phyloP scores from a whole-genome alignment of 2,888 invertebrate species.

The Deroplatys truncata region DNA sequence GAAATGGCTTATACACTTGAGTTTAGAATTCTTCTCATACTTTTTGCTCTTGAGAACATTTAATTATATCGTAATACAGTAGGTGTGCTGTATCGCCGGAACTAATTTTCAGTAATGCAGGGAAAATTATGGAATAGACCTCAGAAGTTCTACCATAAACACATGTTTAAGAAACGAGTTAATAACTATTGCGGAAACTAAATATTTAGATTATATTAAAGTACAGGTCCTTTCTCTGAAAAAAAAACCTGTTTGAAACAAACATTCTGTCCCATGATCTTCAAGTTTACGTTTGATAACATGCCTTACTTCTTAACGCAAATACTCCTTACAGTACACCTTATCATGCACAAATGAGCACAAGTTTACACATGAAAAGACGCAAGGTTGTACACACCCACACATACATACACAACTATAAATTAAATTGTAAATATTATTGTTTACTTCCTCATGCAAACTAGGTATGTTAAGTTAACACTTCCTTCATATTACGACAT shows the following conservation, averaged over 20 bases:
- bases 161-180: too few relatives aligned
- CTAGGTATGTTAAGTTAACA: neutral
- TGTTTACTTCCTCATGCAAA: neutral
- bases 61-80: too few relatives aligned
- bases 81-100: too few relatives aligned
- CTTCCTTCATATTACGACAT: neutral
- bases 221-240: neutral
- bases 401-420: neutral
- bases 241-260: neutral
- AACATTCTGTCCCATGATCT: neutral
- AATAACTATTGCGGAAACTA: too few relatives aligned
- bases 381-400: neutral
- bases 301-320: neutral
- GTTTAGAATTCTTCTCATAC: too few relatives aligned
- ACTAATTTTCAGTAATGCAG: too few relatives aligned
- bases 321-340: neutral
- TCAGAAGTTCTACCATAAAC: too few relatives aligned
- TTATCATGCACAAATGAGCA: neutral
- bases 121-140: too few relatives aligned
- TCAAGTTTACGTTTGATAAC: neutral
- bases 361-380: neutral
- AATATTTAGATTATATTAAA: too few relatives aligned
- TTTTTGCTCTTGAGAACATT: too few relatives aligned
- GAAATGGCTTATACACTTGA: too few relatives aligned
- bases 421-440: neutral